Conservation (phyloP, 2,888 invertebrate species). For the Brachylomia viminalis region DNA sequence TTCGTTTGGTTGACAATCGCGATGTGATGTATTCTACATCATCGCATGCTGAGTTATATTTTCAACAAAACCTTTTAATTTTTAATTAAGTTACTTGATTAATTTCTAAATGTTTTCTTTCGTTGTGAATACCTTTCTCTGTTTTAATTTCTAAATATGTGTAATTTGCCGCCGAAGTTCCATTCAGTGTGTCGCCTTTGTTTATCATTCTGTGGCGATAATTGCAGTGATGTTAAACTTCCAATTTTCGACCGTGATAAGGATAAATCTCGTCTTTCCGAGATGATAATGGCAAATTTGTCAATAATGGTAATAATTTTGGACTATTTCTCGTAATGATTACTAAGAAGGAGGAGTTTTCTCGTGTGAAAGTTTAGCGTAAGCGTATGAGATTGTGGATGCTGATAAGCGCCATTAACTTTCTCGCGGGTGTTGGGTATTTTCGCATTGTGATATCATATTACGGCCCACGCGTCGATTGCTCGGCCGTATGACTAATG, state of each 20-base stretch:
- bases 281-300: constrained; percentile 94
- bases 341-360: constrained; percentile 82
- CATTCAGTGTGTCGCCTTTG: constrained; percentile 98
- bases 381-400: constrained; percentile 90
- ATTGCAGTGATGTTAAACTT: constrained; percentile 93
- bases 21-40: constrained; percentile 90
- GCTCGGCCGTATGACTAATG: constrained; percentile 90
- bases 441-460: constrained; percentile 91
- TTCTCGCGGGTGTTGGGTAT: constrained; percentile 91
- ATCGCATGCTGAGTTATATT: constrained; percentile 90
- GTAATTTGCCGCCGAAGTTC: constrained; percentile 97
- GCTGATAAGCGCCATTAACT: constrained; percentile 91
- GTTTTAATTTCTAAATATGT: constrained; percentile 94
- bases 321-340: constrained; percentile 73
- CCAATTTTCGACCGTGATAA: constrained; percentile 94
- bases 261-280: constrained; percentile 92
- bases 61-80: constrained; percentile 89
- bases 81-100: constrained; percentile 88
- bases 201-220: constrained; percentile 94
- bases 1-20: constrained; percentile 90
- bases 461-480: constrained; percentile 90
- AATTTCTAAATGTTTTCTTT: constrained; percentile 90
- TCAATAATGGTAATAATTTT: constrained; percentile 93
- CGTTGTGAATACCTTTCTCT: constrained; percentile 88
- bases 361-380: constrained; percentile 90